Percentiles rank a stretch among this genome's conserved stretches.
Evolutionary conservation across 1,140 invertebrate species (phyloP).

Genomic region (Papilio glaucus): DNA sequence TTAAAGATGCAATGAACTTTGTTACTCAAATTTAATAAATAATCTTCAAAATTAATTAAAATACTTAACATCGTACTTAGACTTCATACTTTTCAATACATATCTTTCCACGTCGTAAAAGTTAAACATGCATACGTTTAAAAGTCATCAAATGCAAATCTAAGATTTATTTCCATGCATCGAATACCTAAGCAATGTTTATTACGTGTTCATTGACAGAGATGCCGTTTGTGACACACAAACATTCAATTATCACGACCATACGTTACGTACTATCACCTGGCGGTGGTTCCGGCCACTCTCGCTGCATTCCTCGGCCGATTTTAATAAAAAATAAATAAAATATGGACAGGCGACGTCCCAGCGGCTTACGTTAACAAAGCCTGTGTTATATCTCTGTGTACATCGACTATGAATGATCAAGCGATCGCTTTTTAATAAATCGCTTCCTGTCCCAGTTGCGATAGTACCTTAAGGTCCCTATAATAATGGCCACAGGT

Average conservation of each 20-base stretch:
- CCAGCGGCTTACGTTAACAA: constrained; percentile 47
- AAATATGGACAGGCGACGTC: constrained; percentile 41
- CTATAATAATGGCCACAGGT: not conserved
- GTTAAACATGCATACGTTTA: constrained; percentile 9
- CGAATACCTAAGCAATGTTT: constrained; percentile 22
- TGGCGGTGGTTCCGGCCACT: constrained; percentile 34
- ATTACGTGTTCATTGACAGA: constrained; percentile 30
- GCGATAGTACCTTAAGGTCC: constrained; percentile 56
- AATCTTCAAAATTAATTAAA: not conserved
- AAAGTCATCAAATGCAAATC: constrained; percentile 29
- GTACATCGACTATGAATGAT: constrained; percentile 61
- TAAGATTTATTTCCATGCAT: constrained; percentile 21
- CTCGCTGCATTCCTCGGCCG: constrained; percentile 36
- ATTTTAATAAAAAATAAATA: constrained; percentile 47
- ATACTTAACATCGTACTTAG: not conserved
- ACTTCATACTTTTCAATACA: not conserved
- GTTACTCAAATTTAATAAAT: too few relatives aligned
- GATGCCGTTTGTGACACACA: constrained; percentile 33
- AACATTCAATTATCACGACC: constrained; percentile 34
- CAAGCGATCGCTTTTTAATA: constrained; percentile 73
- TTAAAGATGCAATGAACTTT: not conserved
- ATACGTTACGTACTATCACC: constrained; percentile 30
- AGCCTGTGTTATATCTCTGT: constrained; percentile 62
- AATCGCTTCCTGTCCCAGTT: constrained; percentile 70
- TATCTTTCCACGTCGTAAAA: not conserved